Evolutionary conservation across 2,797 vertebrate genomes (phyloP).

Genomic region (Ibycter americanus): DNA sequence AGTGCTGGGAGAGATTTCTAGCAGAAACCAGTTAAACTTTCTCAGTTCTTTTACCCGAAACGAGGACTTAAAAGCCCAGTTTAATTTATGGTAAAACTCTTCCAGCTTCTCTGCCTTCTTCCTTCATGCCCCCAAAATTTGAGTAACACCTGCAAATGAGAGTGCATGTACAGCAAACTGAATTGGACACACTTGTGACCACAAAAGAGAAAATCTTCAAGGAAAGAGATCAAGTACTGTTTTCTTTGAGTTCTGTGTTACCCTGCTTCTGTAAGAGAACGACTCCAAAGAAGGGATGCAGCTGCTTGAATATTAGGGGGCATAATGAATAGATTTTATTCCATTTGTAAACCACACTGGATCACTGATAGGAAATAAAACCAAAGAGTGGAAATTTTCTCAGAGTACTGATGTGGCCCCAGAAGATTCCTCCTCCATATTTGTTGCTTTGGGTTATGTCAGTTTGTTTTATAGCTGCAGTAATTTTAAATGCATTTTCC

Average conservation of each 20-base stretch:
- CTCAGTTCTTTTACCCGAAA: not conserved
- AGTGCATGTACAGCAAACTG: not conserved
- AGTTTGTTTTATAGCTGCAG: conserved; percentile 71
- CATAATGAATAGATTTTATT: conserved; percentile 58
- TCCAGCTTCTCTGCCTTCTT: not conserved
- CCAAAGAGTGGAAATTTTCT: conserved; percentile 61
- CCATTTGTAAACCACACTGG: conserved; percentile 45
- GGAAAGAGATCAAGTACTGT: not conserved
- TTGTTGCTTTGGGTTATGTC: conserved; percentile 74
- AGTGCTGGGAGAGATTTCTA: not conserved
- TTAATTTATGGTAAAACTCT: not conserved
- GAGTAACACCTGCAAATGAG: not conserved
- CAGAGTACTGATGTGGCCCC: conserved; percentile 42
- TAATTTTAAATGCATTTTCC: conserved; percentile 76
- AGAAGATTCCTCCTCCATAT: conserved; percentile 47
- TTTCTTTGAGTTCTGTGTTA: not conserved
- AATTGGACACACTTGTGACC: not conserved
- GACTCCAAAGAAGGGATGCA: not conserved
- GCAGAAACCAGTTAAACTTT: not conserved
- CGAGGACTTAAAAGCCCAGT: not conserved
- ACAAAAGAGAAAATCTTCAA: conserved; percentile 11
- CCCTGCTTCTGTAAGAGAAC: not conserved
- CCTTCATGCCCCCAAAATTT: not conserved
- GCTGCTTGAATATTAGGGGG: conserved; percentile 15
- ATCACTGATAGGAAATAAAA: conserved; percentile 68